Evolutionary conservation across 2,797 vertebrate genomes (phyloP).

Genomic region (Myoxocephalus aenaeus): DNA sequence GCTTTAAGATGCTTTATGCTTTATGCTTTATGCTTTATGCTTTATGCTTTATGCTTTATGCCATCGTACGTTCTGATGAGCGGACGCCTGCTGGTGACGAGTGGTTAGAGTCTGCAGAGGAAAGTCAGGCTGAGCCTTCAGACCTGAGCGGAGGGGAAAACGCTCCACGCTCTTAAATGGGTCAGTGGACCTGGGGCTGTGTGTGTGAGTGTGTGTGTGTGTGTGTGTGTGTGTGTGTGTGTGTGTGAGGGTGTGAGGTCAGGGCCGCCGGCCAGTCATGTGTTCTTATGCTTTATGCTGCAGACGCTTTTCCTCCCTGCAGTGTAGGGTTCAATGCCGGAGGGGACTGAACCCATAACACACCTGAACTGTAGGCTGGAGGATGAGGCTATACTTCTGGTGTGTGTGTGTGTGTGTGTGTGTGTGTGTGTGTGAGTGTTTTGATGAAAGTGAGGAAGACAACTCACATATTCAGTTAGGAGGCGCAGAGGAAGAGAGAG

Average conservation of each 20-base stretch:
- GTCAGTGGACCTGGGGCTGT: constrained; percentile 25
- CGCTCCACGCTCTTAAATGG: constrained; percentile 47
- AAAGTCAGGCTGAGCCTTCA: constrained; percentile 24
- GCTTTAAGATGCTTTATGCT: background rate
- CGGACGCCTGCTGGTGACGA: background rate
- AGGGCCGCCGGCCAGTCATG: constrained; percentile 31
- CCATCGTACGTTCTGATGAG: background rate
- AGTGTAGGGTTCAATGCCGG: constrained; percentile 41
- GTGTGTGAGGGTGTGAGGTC: too few species aligned
- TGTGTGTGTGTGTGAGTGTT: constrained; percentile 10
- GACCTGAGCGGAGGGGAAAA: constrained; percentile 40
- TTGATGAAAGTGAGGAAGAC: constrained; percentile 13
- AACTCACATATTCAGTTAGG: constrained; percentile 21
- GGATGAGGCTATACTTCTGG: constrained; percentile 16
- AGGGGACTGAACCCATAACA: constrained; percentile 10
- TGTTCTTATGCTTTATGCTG: constrained; percentile 35
- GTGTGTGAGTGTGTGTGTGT: constrained; percentile 21
- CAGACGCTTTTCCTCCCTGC: too few species aligned
- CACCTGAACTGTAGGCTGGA: constrained; percentile 21
- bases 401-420: constrained; percentile 1
- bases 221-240: constrained; percentile 6
- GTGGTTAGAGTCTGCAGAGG: background rate
- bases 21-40: too few species aligned
- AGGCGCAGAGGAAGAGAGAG: background rate
- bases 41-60: background rate